These are phyloP conservation scores for Uloborus plumipes DNA, from an alignment of 2,888 invertebrate genomes.

Conservation along the genomic window DNA sequence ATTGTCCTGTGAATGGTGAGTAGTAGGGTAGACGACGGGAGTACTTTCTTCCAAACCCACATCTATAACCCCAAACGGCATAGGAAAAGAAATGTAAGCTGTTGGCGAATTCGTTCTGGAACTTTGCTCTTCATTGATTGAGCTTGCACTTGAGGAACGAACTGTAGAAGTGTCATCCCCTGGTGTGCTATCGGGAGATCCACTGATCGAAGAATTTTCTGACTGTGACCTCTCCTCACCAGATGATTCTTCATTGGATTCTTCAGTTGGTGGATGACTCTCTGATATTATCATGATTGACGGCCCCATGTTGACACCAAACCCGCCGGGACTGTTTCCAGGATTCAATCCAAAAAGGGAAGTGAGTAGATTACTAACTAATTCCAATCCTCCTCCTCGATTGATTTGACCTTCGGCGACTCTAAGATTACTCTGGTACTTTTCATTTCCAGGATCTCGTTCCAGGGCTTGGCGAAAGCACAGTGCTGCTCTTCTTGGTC, in stretches of 20 bases:
- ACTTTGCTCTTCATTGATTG: too few species aligned
- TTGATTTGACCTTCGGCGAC: constrained; percentile 23
- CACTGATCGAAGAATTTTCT: background rate
- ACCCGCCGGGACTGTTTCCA: background rate
- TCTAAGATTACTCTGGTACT: constrained; percentile 25
- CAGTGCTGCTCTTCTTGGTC: constrained; percentile 25
- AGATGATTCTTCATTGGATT: background rate
- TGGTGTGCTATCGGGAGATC: too few species aligned
- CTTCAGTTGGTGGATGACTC: background rate
- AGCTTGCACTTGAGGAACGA: too few species aligned
- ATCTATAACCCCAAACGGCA: background rate
- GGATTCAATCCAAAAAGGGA: background rate
- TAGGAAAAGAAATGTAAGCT: background rate
- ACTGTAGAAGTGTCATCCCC: too few species aligned
- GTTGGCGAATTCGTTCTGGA: background rate
- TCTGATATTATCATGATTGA: constrained; percentile 4
- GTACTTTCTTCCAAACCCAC: background rate
- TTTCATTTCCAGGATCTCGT: constrained; percentile 36
- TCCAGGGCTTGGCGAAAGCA: constrained; percentile 38
- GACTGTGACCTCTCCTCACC: background rate
- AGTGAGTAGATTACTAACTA: background rate
- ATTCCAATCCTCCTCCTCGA: background rate
- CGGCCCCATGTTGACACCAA: background rate
- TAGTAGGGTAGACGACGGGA: background rate
- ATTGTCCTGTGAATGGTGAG: too few species aligned